Conservation (phyloP, 53 echinoderm and acorn worm species). For the Holothuria leucospilota region DNA sequence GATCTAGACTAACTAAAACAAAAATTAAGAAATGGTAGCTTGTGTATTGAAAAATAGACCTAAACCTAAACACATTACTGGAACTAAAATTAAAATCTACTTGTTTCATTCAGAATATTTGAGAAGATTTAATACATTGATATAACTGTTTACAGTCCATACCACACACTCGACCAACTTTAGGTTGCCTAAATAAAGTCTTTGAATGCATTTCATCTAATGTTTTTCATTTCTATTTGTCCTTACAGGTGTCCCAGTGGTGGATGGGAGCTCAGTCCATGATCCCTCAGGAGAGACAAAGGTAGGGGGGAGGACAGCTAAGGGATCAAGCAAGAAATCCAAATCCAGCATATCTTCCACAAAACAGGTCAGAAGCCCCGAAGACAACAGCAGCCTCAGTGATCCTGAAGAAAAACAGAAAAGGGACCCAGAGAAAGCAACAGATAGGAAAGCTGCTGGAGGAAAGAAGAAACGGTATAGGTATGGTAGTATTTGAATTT, state of each 20-base stretch:
- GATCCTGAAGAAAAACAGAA: conserved; percentile 12
- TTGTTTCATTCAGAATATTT: too few species aligned
- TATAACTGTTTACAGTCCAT: too few species aligned
- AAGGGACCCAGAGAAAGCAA: background rate
- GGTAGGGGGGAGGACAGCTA: background rate
- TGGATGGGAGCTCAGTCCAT: conserved; percentile 40
- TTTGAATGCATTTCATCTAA: too few species aligned
- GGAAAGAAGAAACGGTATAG: conserved; percentile 48
- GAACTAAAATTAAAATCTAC: too few species aligned
- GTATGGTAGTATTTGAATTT: background rate
- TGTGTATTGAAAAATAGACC: too few species aligned
- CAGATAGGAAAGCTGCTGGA: conserved; percentile 4
- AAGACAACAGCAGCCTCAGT: background rate
- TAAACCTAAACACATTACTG: too few species aligned
- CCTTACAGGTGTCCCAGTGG: conserved; percentile 29
- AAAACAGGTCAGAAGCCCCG: conserved; percentile 15
- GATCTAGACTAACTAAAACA: too few species aligned
- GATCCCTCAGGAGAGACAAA: conserved; percentile 27
- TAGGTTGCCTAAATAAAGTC: too few species aligned
- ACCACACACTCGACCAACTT: too few species aligned
- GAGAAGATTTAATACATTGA: too few species aligned
- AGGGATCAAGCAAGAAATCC: conserved; percentile 17
- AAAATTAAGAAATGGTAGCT: too few species aligned
- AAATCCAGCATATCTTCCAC: conserved; percentile 36
- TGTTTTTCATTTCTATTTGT: background rate